phyloP scores from a whole-genome alignment of 2,888 invertebrate genomes.

The Drosophila maculinotata region DNA sequence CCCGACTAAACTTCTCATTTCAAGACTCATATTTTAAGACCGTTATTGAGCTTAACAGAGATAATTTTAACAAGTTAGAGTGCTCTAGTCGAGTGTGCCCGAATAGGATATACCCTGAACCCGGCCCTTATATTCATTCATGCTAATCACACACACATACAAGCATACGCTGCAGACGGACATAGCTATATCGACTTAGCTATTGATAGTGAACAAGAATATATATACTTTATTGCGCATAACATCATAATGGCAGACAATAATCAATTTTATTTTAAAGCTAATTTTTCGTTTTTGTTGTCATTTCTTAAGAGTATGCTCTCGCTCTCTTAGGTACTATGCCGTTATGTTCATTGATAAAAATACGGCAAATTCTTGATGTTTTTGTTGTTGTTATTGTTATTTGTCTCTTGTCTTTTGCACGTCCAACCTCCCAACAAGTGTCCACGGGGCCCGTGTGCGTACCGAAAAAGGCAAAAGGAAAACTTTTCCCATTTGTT shows the following conservation, averaged over 20 bases:
- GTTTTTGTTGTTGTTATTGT: slow-evolving; percentile 16
- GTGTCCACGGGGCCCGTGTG: slow-evolving; percentile 41
- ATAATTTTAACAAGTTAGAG: too few relatives aligned
- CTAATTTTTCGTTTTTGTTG: slow-evolving; percentile 42
- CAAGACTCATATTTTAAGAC: too few relatives aligned
- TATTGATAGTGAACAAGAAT: too few relatives aligned
- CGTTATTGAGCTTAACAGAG: too few relatives aligned
- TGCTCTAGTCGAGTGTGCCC: too few relatives aligned
- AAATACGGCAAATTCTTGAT: slow-evolving; percentile 30
- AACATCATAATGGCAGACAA: slow-evolving; percentile 5
- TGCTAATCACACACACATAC: too few relatives aligned
- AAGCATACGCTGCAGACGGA: too few relatives aligned
- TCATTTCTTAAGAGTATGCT: slow-evolving; percentile 26
- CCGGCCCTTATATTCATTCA: too few relatives aligned
- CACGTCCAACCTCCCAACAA: slow-evolving; percentile 35
- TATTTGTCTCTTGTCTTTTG: slow-evolving; percentile 33
- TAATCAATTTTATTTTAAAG: slow-evolving; percentile 23
- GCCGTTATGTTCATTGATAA: slow-evolving; percentile 35
- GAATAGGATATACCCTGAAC: too few relatives aligned
- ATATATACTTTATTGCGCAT: slow-evolving; percentile 31
- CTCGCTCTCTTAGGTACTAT: not conserved
- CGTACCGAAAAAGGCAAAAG: slow-evolving; percentile 18
- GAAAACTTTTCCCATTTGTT: slow-evolving; percentile 40
- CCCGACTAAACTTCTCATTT: too few relatives aligned
- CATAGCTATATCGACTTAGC: slow-evolving; percentile 28